Evolutionary conservation across 2,113 vertebrate genomes (phyloP), one percentile per base, ranked within the genome.

Genomic region (Pogonocichla stellata): DNA sequence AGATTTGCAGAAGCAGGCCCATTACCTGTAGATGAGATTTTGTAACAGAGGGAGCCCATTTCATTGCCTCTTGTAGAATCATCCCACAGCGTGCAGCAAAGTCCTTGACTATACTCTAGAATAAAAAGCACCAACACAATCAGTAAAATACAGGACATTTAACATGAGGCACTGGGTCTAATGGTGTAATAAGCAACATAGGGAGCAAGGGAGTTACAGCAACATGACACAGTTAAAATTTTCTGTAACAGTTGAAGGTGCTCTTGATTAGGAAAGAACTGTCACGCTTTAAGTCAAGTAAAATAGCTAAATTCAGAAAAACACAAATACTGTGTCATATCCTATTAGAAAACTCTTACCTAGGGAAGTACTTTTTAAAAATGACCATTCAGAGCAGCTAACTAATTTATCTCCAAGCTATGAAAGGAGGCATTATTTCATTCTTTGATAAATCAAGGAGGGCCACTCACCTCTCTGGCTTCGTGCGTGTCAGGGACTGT

Each of bases 11-110:
- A 57, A 83, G 33, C 10, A 81, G 24, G 18, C 19, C 57, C 31
- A 11, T 77, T 96, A 99, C 99, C 99, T 99, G 99, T 19, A 99
- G 96, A 91, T 99, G 99, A 73, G 99, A 99, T 94, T 99, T 99
- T 61, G 99, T 99, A 87, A 99, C 99, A 0, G 99, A 99, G 23
- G 99, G 99, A 7, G 99, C 99, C 99, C 99, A 99, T 75, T 99
- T 99, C 99, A 99, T 99, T 18, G 99, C 99, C 94, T 99, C 99
- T 89, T 99, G 99, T 9, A 99, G 98, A 93, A 99, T 99, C 98
- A 99, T 99, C 50, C 98, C 99, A 96, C 99, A 99, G 72, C 99
- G 99, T 25, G 99, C 99, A 18, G 99, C 99, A 62, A 99, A 99
- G 96, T 97, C 96, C 88, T 99, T 99, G 42, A 99, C 99, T n/a